Evolutionary conservation across 2,797 vertebrate genomes (phyloP), one percentile per base, ranked within the genome.

Genomic region (Agapornis canus): DNA sequence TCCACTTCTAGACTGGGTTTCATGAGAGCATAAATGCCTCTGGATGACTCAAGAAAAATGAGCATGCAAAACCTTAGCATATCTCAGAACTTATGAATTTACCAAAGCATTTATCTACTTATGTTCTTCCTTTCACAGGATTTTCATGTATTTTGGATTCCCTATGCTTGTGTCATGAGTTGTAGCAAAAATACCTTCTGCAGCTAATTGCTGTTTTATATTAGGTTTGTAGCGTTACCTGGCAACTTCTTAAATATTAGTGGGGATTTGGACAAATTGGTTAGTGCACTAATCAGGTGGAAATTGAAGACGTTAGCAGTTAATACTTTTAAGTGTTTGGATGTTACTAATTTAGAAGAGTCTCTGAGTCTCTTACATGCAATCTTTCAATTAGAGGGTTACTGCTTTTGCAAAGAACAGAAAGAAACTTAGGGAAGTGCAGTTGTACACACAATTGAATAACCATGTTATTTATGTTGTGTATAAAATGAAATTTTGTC

Each of bases 271-370:
- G 80, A 68, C 52, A 94, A 93, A 95, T 84, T 82, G 70, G 40
- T 79, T 92, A 60, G 63, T 48, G 64, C 15, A 79, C 57, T 94
- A 96, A 96, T 97, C 94, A 93, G 69, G 86, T 93, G 77, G 82
- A 94, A 97, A 94, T 59, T 88, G 31, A 77, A 96, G 45, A 59
- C 18, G 12, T 51, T 54, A 54, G 65, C 40, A 80, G 9, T 84
- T 95, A 93, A 95, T 92, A 89, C 27, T 69, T 51, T 29, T 92
- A 97, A 80, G 73, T 91, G 84, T 94, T 95, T 76, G 61, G 72
- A 47, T 31, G 11, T 95, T 94, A 94, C 43, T 94, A 91, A 96
- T 94, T 94, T 82, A 91, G 52, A 80, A 75, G 47, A 90, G 49
- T 88, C 77, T 94, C 77, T 32, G 23, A 52, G 29, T 72, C n/a